These are phyloP conservation scores for Chrysomallon squamiferum DNA, from an alignment of 1,140 invertebrate species.

Conservation along the genomic window DNA sequence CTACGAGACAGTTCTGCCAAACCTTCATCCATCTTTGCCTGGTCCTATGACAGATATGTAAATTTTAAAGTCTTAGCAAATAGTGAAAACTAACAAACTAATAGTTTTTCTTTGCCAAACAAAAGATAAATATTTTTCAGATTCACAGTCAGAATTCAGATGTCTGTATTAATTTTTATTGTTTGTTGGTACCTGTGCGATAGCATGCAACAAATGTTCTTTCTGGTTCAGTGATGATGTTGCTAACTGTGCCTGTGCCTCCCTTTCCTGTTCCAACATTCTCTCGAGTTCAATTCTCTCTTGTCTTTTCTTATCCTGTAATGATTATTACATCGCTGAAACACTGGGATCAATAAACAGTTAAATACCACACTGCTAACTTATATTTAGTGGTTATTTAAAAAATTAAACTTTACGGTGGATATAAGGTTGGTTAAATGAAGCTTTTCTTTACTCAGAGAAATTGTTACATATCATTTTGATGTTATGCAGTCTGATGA, in stretches of 20 bases:
- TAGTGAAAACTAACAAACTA: too few species aligned
- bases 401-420: too few species aligned
- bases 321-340: too few species aligned
- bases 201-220: constrained; percentile 34
- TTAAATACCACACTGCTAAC: neutral
- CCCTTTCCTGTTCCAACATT: constrained; percentile 36
- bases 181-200: constrained; percentile 48
- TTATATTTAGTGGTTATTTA: neutral
- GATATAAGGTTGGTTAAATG: too few species aligned
- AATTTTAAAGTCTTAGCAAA: too few species aligned
- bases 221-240: constrained; percentile 30
- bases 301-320: constrained; percentile 65
- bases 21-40: constrained; percentile 36
- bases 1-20: constrained; percentile 31
- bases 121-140: too few species aligned
- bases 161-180: too few species aligned
- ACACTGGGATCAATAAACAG: neutral
- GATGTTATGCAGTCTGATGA: too few species aligned
- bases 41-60: constrained; percentile 25
- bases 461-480: too few species aligned
- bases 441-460: too few species aligned
- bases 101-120: too few species aligned
- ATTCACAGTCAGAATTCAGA: too few species aligned
- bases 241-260: constrained; percentile 42
- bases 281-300: constrained; percentile 49